phyloP scores from a whole-genome alignment of 2,113 vertebrate species.

The Salvator merianae region DNA sequence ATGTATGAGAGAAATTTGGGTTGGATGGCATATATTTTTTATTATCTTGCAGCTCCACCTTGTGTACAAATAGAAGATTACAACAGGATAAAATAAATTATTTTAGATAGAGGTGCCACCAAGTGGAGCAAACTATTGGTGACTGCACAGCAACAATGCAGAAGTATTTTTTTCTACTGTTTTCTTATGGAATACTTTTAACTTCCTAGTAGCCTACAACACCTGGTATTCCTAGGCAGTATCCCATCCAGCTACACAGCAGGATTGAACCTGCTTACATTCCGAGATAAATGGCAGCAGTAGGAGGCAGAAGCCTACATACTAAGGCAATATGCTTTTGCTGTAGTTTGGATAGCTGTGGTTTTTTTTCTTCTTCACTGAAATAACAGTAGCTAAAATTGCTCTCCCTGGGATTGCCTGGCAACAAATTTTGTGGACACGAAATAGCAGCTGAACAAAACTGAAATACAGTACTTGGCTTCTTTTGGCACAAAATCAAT shows the following conservation, averaged over 20 bases:
- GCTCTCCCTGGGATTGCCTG: background rate
- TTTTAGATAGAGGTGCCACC: too few species aligned
- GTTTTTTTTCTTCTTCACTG: too few species aligned
- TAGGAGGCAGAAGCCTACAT: too few species aligned
- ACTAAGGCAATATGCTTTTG: background rate
- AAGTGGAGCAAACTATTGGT: too few species aligned
- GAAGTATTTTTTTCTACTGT: too few species aligned
- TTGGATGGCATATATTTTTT: constrained; percentile 2
- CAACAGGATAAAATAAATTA: constrained; percentile 11
- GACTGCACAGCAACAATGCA: too few species aligned
- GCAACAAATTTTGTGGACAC: fast-evolving
- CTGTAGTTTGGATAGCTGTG: background rate
- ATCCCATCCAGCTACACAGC: too few species aligned
- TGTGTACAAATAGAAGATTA: constrained; percentile 40
- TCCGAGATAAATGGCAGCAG: too few species aligned
- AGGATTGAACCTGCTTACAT: too few species aligned
- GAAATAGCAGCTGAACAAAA: background rate
- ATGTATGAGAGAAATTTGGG: background rate
- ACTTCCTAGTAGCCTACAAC: too few species aligned
- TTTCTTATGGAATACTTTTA: too few species aligned
- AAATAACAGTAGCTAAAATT: background rate
- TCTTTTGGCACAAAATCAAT: background rate
- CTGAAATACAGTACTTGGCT: background rate
- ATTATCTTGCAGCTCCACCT: constrained; percentile 53
- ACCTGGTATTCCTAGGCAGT: too few species aligned